Conservation (phyloP, 2,888 invertebrate genomes). For the Nomada lathburiana region DNA sequence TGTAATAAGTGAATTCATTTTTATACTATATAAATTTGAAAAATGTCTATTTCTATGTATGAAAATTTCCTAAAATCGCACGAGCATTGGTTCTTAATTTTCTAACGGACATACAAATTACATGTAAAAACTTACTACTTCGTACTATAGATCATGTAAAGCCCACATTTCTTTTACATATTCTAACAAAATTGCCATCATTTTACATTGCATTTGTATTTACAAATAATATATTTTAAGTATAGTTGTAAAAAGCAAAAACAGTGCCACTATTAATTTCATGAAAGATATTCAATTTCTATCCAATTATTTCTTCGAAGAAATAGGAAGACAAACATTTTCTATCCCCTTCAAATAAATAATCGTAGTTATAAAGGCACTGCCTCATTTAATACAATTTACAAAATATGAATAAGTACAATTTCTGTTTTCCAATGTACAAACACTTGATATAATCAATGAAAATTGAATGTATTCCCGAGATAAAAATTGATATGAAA, state of each 20-base stretch:
- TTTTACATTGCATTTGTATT: conserved; percentile 51
- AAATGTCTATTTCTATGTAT: conserved; percentile 65
- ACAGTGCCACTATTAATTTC: conserved; percentile 50
- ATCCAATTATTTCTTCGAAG: conserved; percentile 15
- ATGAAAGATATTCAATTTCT: conserved; percentile 20
- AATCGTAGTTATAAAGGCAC: conserved; percentile 69
- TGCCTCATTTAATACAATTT: conserved; percentile 65
- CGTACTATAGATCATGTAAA: conserved; percentile 54
- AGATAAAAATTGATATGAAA: conserved; percentile 8
- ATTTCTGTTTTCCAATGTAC: conserved; percentile 31
- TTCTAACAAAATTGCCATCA: conserved; percentile 41
- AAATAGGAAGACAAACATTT: conserved; percentile 36
- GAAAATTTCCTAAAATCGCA: conserved; percentile 69
- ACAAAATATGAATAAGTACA: conserved; percentile 61
- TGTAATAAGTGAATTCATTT: conserved; percentile 56
- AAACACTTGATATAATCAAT: conserved; percentile 46
- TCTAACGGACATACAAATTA: conserved; percentile 68
- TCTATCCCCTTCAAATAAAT: conserved; percentile 45
- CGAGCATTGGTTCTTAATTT: conserved; percentile 56
- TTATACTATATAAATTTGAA: conserved; percentile 66
- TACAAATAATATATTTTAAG: conserved; percentile 59
- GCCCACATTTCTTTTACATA: conserved; percentile 36
- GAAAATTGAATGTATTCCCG: conserved; percentile 23
- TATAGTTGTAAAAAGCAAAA: conserved; percentile 54
- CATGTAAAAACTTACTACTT: conserved; percentile 66